These are phyloP conservation scores for Oriolus oriolus DNA, from an alignment of 2,113 vertebrate genomes.

Conservation along the genomic window DNA sequence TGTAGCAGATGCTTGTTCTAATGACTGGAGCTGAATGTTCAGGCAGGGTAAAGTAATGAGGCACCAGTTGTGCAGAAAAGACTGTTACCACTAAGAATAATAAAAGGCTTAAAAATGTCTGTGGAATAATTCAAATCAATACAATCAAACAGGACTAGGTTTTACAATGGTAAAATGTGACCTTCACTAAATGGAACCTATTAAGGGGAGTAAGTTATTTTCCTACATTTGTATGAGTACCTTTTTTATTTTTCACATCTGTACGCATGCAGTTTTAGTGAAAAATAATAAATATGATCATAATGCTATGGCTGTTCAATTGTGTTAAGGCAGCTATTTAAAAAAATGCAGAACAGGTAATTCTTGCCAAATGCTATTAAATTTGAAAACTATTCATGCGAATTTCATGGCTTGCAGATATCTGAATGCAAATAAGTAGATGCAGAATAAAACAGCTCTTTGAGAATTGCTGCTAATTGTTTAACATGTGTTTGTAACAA, in stretches of 20 bases:
- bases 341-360: background rate
- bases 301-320: background rate
- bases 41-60: slow-evolving; percentile 56
- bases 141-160: background rate
- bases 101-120: slow-evolving; percentile 47
- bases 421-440: background rate
- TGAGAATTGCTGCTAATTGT: slow-evolving; percentile 7
- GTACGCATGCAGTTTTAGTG: background rate
- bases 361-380: slow-evolving; percentile 23
- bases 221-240: background rate
- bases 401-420: background rate
- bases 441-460: background rate
- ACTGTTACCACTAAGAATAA: slow-evolving; percentile 28
- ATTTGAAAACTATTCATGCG: background rate
- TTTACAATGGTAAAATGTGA: slow-evolving; percentile 19
- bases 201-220: background rate
- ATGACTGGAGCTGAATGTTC: slow-evolving; percentile 65
- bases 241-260: background rate
- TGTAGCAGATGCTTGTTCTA: slow-evolving; percentile 71
- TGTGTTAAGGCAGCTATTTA: background rate
- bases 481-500: background rate
- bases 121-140: slow-evolving; percentile 49
- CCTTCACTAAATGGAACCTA: background rate
- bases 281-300: background rate
- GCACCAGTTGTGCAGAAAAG: background rate